Conservation (phyloP, 1,140 invertebrate species). For the Halyomorpha halys region DNA sequence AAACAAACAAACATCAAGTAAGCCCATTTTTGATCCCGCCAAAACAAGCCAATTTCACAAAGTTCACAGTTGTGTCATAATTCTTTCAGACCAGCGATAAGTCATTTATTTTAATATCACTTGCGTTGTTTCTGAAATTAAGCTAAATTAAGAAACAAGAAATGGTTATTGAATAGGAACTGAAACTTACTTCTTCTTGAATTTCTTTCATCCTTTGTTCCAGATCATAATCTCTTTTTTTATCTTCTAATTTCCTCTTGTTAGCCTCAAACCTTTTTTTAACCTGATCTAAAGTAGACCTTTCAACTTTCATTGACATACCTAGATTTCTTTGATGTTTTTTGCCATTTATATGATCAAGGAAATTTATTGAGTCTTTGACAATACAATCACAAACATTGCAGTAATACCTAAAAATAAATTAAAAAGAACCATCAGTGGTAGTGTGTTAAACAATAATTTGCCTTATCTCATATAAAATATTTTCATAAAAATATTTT, state of each 20-base stretch:
- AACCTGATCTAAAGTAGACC: slow-evolving; percentile 90
- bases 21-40: too few species aligned
- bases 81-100: too few species aligned
- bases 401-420: slow-evolving; percentile 70
- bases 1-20: too few species aligned
- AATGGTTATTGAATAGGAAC: not conserved
- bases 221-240: slow-evolving; percentile 92
- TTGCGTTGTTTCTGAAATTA: too few species aligned
- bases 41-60: too few species aligned
- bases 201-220: slow-evolving; percentile 83
- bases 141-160: not conserved
- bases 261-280: slow-evolving; percentile 88
- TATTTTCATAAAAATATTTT: too few species aligned
- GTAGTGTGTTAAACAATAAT: not conserved
- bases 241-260: slow-evolving; percentile 90
- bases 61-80: too few species aligned
- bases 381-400: slow-evolving; percentile 99
- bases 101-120: too few species aligned
- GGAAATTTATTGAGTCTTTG: slow-evolving; percentile 98
- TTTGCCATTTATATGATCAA: slow-evolving; percentile 96
- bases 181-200: slow-evolving; percentile 67
- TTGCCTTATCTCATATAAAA: too few species aligned
- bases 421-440: not conserved
- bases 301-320: slow-evolving; percentile 98
- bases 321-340: slow-evolving; percentile 88